Conservation (phyloP, 2,797 vertebrate species). For the Linurgus olivaceus region DNA sequence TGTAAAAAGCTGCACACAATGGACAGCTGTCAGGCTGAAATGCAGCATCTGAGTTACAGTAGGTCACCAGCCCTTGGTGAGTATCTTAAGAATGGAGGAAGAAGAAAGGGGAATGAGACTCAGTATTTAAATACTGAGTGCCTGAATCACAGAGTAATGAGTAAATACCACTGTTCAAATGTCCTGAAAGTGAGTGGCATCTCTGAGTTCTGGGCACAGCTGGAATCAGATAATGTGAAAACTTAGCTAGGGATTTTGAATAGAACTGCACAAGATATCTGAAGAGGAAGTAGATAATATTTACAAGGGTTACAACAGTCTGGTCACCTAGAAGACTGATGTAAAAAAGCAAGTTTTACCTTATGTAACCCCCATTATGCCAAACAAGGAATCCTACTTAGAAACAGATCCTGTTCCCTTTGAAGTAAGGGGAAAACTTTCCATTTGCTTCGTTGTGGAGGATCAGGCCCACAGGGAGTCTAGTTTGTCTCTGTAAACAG, state of each 20-base stretch:
- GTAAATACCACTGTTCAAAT: neutral
- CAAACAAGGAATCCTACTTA: slow-evolving; percentile 20
- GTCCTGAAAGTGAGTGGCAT: neutral
- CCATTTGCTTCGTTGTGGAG: slow-evolving; percentile 19
- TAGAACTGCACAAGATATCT: slow-evolving; percentile 23
- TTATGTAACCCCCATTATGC: slow-evolving; percentile 18
- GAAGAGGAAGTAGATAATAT: slow-evolving; percentile 28
- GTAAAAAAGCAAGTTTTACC: slow-evolving; percentile 33
- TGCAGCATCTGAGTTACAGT: neutral
- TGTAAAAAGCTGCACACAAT: neutral
- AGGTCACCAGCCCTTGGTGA: neutral
- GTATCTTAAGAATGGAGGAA: neutral
- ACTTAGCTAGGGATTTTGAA: slow-evolving; percentile 38
- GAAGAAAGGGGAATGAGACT: neutral
- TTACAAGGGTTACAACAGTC: neutral
- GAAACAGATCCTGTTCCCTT: slow-evolving; percentile 10
- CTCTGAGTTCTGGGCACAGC: neutral
- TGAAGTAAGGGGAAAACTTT: slow-evolving; percentile 50
- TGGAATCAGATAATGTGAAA: slow-evolving; percentile 56
- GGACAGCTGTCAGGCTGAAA: neutral
- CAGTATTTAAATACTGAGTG: neutral
- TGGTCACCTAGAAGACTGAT: slow-evolving; percentile 19
- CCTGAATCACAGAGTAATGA: fast-evolving
- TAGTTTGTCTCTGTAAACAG: slow-evolving; percentile 47
- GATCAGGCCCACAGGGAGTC: slow-evolving; percentile 9